These are phyloP conservation scores for Epistrophe eligans DNA, from an alignment of 2,888 invertebrate genomes.

Conservation along the genomic window DNA sequence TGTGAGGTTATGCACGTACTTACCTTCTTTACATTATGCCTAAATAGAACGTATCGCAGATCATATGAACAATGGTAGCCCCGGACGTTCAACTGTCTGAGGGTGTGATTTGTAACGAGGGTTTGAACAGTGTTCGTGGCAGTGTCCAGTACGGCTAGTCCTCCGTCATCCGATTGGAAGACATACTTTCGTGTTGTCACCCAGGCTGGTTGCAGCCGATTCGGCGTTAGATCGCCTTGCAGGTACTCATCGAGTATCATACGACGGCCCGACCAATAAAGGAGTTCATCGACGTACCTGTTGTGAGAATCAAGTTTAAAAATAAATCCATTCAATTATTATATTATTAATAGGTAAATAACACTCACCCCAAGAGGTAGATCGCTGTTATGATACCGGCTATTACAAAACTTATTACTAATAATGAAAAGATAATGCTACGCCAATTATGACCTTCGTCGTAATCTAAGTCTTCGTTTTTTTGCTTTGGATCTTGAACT, in stretches of 20 bases:
- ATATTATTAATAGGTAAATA: no score
- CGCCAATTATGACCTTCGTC: constrained; percentile 95
- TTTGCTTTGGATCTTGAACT: constrained; percentile 94
- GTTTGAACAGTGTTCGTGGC: constrained; percentile 91
- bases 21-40: constrained; percentile 95
- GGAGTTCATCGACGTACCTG: constrained; percentile 93
- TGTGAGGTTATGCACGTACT: constrained; percentile 79
- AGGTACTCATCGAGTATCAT: constrained; percentile 94
- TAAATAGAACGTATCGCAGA: constrained; percentile 93
- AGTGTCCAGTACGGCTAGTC: constrained; percentile 91
- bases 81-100: constrained; percentile 94
- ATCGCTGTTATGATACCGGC: constrained; percentile 95
- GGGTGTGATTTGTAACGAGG: constrained; percentile 93
- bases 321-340: no score
- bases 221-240: constrained; percentile 90
- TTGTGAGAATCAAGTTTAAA: neutral
- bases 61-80: constrained; percentile 94
- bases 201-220: constrained; percentile 92
- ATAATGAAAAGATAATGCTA: constrained; percentile 93
- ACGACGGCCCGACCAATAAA: constrained; percentile 94
- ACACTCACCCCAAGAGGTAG: constrained; percentile 92
- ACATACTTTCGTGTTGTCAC: constrained; percentile 92
- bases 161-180: constrained; percentile 94
- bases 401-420: constrained; percentile 94
- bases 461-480: constrained; percentile 91